Evolutionary conservation across 2,888 invertebrate species (phyloP), one percentile per base, ranked within the genome.

Genomic region (Saturnia pavonia): DNA sequence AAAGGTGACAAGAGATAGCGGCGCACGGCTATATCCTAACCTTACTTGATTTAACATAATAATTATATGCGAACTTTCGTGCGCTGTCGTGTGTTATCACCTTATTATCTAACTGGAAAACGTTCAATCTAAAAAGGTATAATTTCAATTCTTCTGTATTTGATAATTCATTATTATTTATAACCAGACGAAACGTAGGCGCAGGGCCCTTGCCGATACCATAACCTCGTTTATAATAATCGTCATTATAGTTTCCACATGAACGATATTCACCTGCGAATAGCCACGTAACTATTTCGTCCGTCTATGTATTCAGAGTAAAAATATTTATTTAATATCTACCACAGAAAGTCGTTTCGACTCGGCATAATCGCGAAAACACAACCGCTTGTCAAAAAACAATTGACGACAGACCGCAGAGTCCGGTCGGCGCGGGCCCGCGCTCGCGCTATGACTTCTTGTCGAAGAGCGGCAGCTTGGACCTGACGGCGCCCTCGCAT

Each of bases 401-500:
- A 16, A 25, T 34, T 14, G 60, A 63, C 27, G 34, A 16, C 27
- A 34, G 16, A 65, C 65, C 65, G 76, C 79, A 19, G 66, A 82
- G 76, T 70, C 72, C 78, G 45, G 72, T 72, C 67, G 73, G 68
- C 67, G 14, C 12, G 57, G 14, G 27, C 19, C 11, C 7, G 6
- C 19, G 70, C 73, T 74, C 72, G 66, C 86, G 89, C 84, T 91
- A 93, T 77, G 91, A 85, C 78, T 89, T 88, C 68, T 71, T 71
- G 42, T 60, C 70, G 68, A 71, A 71, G n/a, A 68, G 68, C 82
- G 72, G 82, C 88, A 78, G 72, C 42, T 81, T 80, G 8, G 75
- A 66, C 79, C 65, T 76, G 80, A 48, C 75, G 75, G 84, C 84
- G 68, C 67, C 79, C 84, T 97, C 97, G 89, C 97, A 98, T 51